phyloP scores from a whole-genome alignment of 2,113 vertebrate species.

The Corvus moneduloides region DNA sequence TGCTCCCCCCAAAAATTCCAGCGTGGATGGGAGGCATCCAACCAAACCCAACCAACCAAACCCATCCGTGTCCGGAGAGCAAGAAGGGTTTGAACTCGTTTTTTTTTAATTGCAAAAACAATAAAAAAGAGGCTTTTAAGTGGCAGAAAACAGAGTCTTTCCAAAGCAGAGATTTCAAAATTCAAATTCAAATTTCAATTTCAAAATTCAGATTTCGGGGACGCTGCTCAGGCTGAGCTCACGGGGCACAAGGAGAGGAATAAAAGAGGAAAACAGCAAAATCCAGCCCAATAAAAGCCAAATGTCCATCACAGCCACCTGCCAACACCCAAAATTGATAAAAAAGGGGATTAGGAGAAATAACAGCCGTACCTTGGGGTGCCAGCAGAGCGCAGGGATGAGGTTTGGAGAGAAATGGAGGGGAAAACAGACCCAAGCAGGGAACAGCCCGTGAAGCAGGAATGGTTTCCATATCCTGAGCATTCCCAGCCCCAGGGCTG shows the following conservation, averaged over 20 bases:
- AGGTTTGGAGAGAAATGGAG: neutral
- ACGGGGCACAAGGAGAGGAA: neutral
- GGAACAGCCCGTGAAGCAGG: neutral
- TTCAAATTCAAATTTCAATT: too few relatives aligned
- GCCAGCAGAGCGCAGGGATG: neutral
- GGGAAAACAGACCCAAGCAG: neutral
- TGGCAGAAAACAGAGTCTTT: accelerated
- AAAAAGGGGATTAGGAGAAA: neutral
- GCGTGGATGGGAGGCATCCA: accelerated
- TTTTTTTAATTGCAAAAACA: neutral
- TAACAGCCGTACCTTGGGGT: neutral
- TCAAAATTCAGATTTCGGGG: neutral
- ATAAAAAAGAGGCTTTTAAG: neutral
- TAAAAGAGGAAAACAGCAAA: neutral
- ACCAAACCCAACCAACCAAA: neutral
- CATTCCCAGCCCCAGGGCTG: neutral
- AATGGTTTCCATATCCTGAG: neutral
- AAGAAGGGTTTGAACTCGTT: accelerated
- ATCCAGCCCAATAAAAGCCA: neutral
- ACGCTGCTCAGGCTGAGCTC: neutral
- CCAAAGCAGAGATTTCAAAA: neutral
- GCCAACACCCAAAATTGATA: neutral
- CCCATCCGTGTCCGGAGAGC: neutral
- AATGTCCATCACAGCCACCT: neutral
- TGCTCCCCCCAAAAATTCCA: neutral